Base-by-base conservation (phyloP, 2,113 vertebrate genomes). In the Patagioenas fasciata region DNA sequence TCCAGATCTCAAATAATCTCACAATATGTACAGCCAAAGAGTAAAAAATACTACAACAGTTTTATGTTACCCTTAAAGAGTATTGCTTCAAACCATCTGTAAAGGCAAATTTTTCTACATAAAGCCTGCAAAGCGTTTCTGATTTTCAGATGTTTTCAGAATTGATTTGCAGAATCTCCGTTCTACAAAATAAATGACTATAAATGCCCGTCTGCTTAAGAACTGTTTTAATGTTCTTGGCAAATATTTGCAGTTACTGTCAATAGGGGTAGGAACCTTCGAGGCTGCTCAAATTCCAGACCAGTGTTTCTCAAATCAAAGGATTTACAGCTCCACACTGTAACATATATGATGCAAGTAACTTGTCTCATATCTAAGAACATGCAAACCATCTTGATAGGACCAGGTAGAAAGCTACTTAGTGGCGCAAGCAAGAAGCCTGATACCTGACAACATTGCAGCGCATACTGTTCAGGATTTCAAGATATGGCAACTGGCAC, bases 211-310 rank as follows among this genome's bases (percentile, higher is more conserved):
- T 38, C 80, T 71, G 60, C 54, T 81, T 75, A 80, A 87, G 72
- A 92, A 65, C 4, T 69, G 20, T 85, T 91, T 89, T 66, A 87
- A 66, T 73, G 66, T 61, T 77, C 86, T 82, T 48, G 44, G 53
- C 13, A 95, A 95, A 87, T 69, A 77, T 53, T 89, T 73, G 15
- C 58, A 88, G 31, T 57, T 95, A 85, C 80, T 93, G 66, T 81
- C 92, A 86, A 80, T 12, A 69, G 61, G 26, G 9, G 24, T 50
- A 80, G 44, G 36, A 92, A 91, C 19, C 42, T 95, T 80, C 62
- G 78, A 94, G 48, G 61, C 3, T 61, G 62, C 44, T 87, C 78
- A 77, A 65, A 79, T 85, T 91, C 54, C 79, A 91, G 71, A 93
- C 40, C 31, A 85, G 9, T 85, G 72, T 56, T 91, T 83, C 50